Percentiles rank a stretch among this genome's conserved stretches.
These are phyloP conservation scores for Isotomurus palustris DNA, from an alignment of 2,888 invertebrate genomes.

Conservation along the genomic window DNA sequence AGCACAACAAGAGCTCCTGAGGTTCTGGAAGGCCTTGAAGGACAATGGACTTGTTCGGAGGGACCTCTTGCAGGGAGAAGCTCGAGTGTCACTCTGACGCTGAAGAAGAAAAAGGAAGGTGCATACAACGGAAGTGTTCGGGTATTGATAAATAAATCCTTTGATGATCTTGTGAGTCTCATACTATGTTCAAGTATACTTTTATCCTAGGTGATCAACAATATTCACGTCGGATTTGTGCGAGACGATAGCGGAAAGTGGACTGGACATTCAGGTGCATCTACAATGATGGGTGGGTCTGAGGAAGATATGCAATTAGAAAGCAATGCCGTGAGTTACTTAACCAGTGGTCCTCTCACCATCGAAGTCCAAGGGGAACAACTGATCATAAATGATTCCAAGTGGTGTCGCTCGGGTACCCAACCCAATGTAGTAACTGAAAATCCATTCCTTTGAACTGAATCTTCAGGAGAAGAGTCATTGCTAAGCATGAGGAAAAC, in stretches of 20 bases:
- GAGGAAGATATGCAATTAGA: constrained; percentile 11
- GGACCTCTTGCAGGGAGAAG: not conserved
- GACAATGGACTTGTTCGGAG: constrained; percentile 4
- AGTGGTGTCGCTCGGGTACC: no score
- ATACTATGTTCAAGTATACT: no score
- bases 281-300: constrained; percentile 16
- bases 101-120: not conserved
- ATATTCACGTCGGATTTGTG: not conserved
- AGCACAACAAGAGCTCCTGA: not conserved
- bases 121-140: not conserved
- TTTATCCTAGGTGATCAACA: no score
- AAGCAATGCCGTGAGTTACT: not conserved
- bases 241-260: not conserved
- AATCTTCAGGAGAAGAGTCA: no score
- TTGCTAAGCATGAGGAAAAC: no score
- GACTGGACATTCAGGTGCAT: not conserved
- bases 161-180: no score
- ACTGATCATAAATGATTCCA: not conserved
- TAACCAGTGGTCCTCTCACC: not conserved
- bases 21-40: constrained; percentile 9
- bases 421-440: no score
- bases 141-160: no score
- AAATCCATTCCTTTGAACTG: no score
- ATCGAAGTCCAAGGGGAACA: not conserved
- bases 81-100: not conserved